These are phyloP conservation scores for Hypercompe scribonia DNA, from an alignment of 2,888 invertebrate species.

Conservation along the genomic window DNA sequence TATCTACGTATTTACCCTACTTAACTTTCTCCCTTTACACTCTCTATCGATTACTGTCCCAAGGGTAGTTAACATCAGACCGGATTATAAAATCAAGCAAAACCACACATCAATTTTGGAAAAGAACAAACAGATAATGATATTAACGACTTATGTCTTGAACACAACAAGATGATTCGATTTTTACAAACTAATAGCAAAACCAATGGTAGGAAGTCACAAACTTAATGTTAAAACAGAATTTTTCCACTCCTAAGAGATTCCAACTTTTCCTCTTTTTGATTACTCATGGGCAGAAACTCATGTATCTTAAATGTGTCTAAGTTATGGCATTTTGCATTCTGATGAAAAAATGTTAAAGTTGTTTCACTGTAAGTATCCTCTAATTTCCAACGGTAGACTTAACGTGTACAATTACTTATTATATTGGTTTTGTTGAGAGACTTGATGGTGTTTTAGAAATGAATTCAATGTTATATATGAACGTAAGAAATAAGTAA, in stretches of 20 bases:
- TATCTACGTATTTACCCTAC: no score
- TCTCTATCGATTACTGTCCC: no score
- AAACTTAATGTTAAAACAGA: slow-evolving; percentile 39
- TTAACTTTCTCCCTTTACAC: no score
- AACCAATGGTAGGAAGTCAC: slow-evolving; percentile 9
- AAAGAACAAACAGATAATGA: no score
- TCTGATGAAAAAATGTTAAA: slow-evolving; percentile 14
- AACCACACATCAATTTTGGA: no score
- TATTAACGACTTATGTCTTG: not conserved
- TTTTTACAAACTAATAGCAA: not conserved
- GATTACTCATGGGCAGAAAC: slow-evolving; percentile 31
- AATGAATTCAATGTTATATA: not conserved
- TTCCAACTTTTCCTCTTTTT: slow-evolving; percentile 32
- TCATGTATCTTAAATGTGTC: slow-evolving; percentile 44
- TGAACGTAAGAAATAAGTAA: not conserved
- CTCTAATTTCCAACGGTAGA: not conserved
- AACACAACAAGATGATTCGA: not conserved
- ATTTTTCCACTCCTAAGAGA: slow-evolving; percentile 49
- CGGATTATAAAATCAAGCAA: no score
- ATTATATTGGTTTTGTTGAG: not conserved
- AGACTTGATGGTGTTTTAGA: not conserved
- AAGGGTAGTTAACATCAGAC: no score
- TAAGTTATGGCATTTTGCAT: slow-evolving; percentile 31
- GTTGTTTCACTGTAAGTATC: not conserved
- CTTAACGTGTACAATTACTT: not conserved